Percentiles rank a stretch among this genome's conserved stretches.
Evolutionary conservation across 2,113 vertebrate genomes (phyloP).

Genomic region (Sapayoa aenigma): DNA sequence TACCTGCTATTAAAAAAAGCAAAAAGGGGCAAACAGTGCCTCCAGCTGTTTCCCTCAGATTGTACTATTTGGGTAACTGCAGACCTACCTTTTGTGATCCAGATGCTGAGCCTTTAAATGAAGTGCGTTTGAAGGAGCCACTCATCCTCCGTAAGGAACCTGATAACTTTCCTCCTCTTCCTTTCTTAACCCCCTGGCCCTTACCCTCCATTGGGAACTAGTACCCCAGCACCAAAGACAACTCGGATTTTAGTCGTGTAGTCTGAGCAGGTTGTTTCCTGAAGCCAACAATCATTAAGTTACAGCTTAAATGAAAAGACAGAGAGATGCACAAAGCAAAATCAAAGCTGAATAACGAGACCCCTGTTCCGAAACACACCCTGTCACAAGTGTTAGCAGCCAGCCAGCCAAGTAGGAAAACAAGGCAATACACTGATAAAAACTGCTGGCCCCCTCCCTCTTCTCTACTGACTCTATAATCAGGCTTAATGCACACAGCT

Average conservation of each 20-base stretch:
- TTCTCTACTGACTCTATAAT: constrained; percentile 83
- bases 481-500: constrained; percentile 91
- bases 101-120: constrained; percentile 87
- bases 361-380: background rate
- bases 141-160: constrained; percentile 75
- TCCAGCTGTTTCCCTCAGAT: background rate
- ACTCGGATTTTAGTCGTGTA: constrained; percentile 1
- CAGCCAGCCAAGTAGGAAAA: constrained; percentile 72
- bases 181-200: constrained; percentile 54
- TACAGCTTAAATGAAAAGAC: background rate
- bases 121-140: constrained; percentile 84
- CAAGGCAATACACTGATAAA: constrained; percentile 72
- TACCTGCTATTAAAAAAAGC: background rate
- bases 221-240: constrained; percentile 3
- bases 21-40: background rate
- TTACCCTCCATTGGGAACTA: constrained; percentile 65
- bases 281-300: background rate
- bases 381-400: constrained; percentile 45
- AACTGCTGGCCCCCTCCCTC: constrained; percentile 61
- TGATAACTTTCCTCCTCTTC: constrained; percentile 18
- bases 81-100: constrained; percentile 93
- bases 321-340: background rate
- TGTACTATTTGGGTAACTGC: background rate
- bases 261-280: background rate
- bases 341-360: background rate